These are phyloP conservation scores for Nyctalus aviator DNA, from an alignment of 2,797 vertebrate genomes.

Conservation along the genomic window DNA sequence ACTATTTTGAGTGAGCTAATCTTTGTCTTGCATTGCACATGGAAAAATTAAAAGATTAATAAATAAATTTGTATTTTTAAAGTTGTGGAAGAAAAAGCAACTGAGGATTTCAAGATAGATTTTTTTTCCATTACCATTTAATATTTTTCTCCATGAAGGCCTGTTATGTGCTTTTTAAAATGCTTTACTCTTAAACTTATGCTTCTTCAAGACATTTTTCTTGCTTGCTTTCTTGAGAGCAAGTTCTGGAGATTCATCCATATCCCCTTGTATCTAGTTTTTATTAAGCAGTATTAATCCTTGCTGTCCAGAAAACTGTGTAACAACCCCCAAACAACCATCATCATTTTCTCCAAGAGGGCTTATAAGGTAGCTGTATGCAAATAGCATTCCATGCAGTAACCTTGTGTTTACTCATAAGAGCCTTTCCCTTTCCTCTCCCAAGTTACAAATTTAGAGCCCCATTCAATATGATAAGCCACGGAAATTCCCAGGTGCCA, in stretches of 20 bases:
- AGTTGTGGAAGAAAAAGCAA: background rate
- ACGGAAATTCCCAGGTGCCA: slow-evolving; percentile 32
- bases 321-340: background rate
- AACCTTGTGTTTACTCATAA: slow-evolving; percentile 60
- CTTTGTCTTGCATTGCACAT: background rate
- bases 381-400: slow-evolving; percentile 8
- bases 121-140: background rate
- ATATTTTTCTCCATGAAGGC: background rate
- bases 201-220: background rate
- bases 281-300: background rate
- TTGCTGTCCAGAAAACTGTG: background rate
- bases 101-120: background rate
- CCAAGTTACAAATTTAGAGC: slow-evolving; percentile 61
- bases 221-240: background rate
- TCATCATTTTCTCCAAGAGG: slow-evolving; percentile 58
- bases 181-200: background rate
- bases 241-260: background rate
- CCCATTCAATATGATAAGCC: background rate
- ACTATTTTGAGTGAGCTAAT: background rate
- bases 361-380: slow-evolving; percentile 40
- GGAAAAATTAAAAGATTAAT: background rate
- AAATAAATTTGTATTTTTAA: background rate
- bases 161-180: background rate
- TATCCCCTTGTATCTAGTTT: background rate
- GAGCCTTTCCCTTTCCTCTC: slow-evolving; percentile 46